Evolutionary conservation across 2,888 invertebrate genomes (phyloP).

Genomic region (Oligia fasciuncula): DNA sequence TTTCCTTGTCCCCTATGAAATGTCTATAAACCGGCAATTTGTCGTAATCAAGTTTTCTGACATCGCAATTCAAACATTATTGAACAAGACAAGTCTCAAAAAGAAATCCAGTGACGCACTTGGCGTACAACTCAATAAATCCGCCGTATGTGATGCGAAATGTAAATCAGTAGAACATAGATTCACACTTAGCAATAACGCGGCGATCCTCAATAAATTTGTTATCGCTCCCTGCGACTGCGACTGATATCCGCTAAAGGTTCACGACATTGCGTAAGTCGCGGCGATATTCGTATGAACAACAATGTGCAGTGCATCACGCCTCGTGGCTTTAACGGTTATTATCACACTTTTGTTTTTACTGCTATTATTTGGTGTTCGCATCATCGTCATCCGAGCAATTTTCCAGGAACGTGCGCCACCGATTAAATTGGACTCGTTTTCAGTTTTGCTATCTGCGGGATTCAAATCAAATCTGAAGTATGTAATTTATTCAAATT

Average conservation of each 20-base stretch:
- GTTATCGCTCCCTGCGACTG: constrained; percentile 56
- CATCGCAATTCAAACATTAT: background rate
- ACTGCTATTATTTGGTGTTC: constrained; percentile 4
- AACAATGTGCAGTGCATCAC: constrained; percentile 27
- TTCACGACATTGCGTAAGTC: constrained; percentile 61
- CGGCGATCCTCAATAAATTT: constrained; percentile 57
- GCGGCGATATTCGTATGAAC: constrained; percentile 34
- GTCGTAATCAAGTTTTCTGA: background rate
- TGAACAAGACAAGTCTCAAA: background rate
- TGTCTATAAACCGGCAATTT: background rate
- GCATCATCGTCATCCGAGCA: background rate
- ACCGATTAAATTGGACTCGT: background rate
- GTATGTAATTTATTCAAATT: background rate
- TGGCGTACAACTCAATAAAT: constrained; percentile 29
- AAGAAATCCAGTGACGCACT: background rate
- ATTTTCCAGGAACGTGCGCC: background rate
- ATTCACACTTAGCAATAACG: constrained; percentile 55
- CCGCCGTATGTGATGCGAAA: constrained; percentile 26
- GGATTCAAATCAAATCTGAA: background rate
- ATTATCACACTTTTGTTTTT: constrained; percentile 32
- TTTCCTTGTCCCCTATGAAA: background rate
- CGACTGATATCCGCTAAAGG: constrained; percentile 56
- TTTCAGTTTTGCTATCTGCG: background rate
- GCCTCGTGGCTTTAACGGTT: constrained; percentile 44
- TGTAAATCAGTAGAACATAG: constrained; percentile 51